Evolutionary conservation across 2,888 invertebrate species (phyloP).

Genomic region (Ochlodes sylvanus): DNA sequence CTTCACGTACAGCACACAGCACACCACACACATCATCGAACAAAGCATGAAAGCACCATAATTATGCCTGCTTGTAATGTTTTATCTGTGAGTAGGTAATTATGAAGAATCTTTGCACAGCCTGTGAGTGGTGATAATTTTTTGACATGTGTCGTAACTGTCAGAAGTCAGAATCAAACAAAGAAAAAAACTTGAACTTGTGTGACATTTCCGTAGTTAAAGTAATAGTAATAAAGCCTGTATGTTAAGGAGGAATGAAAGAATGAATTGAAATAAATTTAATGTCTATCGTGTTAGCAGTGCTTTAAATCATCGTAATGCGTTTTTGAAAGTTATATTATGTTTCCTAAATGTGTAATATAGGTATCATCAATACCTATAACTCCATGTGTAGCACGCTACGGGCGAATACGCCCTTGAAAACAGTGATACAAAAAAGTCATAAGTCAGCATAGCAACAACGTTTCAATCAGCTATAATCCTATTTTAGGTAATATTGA

Average conservation of each 20-base stretch:
- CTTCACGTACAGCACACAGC: too few species aligned
- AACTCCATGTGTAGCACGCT: constrained; percentile 49
- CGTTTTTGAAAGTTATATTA: constrained; percentile 5
- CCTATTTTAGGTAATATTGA: constrained; percentile 62
- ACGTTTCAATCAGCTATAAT: constrained; percentile 65
- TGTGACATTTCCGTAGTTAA: neutral
- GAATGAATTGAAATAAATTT: constrained; percentile 56
- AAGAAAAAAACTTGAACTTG: neutral
- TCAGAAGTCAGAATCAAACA: neutral
- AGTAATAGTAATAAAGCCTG: neutral
- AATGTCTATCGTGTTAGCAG: constrained; percentile 56
- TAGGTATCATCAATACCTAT: constrained; percentile 21
- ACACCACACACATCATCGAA: too few species aligned
- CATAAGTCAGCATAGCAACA: constrained; percentile 83
- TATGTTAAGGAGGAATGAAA: constrained; percentile 40
- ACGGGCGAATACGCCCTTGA: constrained; percentile 76
- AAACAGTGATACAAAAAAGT: constrained; percentile 73
- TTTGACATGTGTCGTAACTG: neutral
- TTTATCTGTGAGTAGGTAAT: too few species aligned
- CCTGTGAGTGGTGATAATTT: too few species aligned
- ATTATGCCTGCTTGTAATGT: too few species aligned
- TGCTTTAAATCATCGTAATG: constrained; percentile 15
- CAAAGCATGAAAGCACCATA: too few species aligned
- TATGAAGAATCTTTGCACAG: too few species aligned
- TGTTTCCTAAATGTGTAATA: constrained; percentile 2